Evolutionary conservation across 2,113 vertebrate species (phyloP).

Genomic region (Myrmophylax atrothorax): DNA sequence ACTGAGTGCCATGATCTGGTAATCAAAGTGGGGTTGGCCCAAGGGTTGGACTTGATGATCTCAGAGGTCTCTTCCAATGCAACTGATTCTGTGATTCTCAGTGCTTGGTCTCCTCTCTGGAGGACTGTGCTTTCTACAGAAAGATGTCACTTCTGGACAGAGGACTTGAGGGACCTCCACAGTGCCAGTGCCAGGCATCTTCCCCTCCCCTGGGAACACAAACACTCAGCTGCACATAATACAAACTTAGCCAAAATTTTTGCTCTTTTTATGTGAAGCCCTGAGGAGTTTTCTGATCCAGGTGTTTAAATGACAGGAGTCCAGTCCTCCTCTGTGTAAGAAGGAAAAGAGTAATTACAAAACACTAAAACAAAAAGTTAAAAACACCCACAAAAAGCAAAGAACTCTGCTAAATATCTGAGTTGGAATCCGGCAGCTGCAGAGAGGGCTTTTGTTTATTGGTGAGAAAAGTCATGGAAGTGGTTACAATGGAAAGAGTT

Average conservation of each 20-base stretch:
- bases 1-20: too few species aligned
- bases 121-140: background rate
- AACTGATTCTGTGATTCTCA: too few species aligned
- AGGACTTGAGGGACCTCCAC: background rate
- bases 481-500: background rate
- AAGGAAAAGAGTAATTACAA: background rate
- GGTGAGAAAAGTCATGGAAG: background rate
- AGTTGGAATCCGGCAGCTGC: background rate
- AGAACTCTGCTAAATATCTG: background rate
- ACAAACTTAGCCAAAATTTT: accelerated
- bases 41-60: too few species aligned
- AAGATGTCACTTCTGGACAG: background rate
- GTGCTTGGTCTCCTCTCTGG: background rate
- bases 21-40: too few species aligned
- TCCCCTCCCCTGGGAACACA: background rate
- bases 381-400: background rate
- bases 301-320: background rate
- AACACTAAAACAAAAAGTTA: background rate
- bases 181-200: background rate
- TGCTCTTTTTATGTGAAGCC: background rate
- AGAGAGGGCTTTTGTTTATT: background rate
- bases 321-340: background rate
- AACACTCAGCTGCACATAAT: background rate
- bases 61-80: too few species aligned
- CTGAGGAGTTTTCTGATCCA: background rate